phyloP scores from a whole-genome alignment of 2,113 vertebrate species.

The Macrotis lagotis region DNA sequence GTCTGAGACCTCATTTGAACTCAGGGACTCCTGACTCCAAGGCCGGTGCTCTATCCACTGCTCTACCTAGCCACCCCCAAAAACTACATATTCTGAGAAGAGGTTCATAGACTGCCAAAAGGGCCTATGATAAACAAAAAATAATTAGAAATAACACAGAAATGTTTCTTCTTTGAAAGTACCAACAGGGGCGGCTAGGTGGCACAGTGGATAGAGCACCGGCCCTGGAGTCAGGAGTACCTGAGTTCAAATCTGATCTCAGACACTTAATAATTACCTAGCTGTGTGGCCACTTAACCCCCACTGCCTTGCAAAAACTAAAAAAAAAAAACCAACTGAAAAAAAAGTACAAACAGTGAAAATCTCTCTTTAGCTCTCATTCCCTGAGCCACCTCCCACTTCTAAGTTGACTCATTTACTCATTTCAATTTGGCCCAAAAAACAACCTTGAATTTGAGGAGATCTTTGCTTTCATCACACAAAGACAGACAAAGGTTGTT shows the following conservation, averaged over 20 bases:
- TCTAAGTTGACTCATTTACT: slow-evolving; percentile 57
- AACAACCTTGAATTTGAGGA: neutral
- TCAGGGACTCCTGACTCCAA: no score
- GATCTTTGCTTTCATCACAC: neutral
- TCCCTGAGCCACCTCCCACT: slow-evolving; percentile 57
- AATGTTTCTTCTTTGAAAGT: neutral
- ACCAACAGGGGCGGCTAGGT: no score
- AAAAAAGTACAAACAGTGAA: neutral
- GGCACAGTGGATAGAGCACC: no score
- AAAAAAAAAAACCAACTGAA: no score
- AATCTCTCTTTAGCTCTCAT: slow-evolving; percentile 64
- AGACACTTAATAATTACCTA: no score
- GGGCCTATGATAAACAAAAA: neutral
- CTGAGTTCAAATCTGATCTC: no score
- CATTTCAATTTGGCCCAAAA: slow-evolving; percentile 55
- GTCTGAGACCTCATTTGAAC: no score
- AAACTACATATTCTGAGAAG: neutral
- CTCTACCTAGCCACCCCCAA: no score
- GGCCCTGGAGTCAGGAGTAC: no score
- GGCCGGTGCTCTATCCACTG: no score
- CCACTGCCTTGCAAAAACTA: no score
- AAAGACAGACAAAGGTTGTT: neutral
- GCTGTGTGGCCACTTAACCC: no score
- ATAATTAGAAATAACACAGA: neutral
- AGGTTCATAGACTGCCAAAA: neutral